These are phyloP conservation scores for Micronisus gabar DNA, from an alignment of 2,113 vertebrate species.

Conservation along the genomic window DNA sequence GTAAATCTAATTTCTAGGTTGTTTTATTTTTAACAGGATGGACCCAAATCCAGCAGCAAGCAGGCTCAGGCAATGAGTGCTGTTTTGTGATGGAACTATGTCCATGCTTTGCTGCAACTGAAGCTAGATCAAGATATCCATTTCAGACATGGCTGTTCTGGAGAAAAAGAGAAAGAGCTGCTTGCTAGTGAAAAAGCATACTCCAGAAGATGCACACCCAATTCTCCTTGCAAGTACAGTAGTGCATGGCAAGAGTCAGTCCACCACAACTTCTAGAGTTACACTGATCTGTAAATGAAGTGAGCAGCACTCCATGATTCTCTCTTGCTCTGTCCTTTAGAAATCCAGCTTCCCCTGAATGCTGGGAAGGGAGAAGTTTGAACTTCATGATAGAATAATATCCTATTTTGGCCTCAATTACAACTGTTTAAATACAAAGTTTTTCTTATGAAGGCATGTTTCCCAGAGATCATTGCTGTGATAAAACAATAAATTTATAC, in stretches of 20 bases:
- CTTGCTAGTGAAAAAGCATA: background rate
- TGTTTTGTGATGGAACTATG: background rate
- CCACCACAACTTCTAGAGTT: background rate
- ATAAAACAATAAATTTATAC: background rate
- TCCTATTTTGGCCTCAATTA: background rate
- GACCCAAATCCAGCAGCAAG: background rate
- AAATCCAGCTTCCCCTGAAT: background rate
- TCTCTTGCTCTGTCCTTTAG: background rate
- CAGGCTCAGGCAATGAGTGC: background rate
- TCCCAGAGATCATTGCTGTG: background rate
- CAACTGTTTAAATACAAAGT: background rate
- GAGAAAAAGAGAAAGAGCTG: background rate
- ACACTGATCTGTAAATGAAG: background rate
- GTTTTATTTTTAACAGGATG: background rate
- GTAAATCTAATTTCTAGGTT: background rate
- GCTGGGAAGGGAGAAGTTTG: background rate
- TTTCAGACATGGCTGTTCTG: background rate
- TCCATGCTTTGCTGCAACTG: background rate
- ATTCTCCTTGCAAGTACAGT: background rate
- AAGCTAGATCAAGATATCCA: background rate
- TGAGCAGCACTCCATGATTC: background rate
- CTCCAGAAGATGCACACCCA: background rate
- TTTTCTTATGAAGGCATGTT: background rate
- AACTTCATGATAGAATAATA: background rate
- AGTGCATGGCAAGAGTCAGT: background rate